Conservation (phyloP, 2,888 invertebrate species). For the Cephus pygmeus region DNA sequence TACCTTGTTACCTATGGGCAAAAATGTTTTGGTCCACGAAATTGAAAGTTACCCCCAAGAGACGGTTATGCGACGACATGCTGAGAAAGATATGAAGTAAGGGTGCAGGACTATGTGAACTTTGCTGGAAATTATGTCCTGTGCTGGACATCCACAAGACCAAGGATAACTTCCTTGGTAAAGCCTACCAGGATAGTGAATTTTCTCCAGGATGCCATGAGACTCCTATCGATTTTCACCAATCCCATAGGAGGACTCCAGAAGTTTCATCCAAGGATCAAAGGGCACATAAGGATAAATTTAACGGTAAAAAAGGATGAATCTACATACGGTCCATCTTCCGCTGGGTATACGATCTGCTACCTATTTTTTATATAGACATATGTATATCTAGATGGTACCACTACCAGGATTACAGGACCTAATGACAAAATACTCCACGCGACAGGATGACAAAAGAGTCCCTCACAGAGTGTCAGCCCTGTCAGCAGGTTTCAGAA, state of each 20-base stretch:
- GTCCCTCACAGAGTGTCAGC: conserved; percentile 20
- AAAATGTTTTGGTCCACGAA: neutral
- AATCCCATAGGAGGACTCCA: neutral
- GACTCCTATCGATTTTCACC: neutral
- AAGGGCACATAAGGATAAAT: neutral
- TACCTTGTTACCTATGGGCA: neutral
- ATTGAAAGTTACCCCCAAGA: neutral
- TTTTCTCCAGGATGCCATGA: neutral
- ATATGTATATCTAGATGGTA: neutral
- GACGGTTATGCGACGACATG: conserved; percentile 21
- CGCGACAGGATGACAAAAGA: conserved; percentile 43
- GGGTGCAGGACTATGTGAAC: conserved; percentile 26
- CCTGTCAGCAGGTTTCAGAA: conserved; percentile 38
- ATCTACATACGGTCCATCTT: neutral
- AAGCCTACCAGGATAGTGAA: neutral
- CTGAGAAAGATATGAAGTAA: conserved; percentile 33
- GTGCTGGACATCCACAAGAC: conserved; percentile 14
- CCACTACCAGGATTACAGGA: conserved; percentile 27
- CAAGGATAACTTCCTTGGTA: neutral
- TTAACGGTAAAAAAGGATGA: neutral
- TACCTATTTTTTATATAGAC: neutral
- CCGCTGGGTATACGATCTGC: neutral
- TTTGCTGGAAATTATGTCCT: conserved; percentile 33
- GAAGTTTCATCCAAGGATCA: neutral
- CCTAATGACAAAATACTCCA: conserved; percentile 48